Evolutionary conservation across 2,888 invertebrate species (phyloP).

Genomic region (Ornithoptera priamus): DNA sequence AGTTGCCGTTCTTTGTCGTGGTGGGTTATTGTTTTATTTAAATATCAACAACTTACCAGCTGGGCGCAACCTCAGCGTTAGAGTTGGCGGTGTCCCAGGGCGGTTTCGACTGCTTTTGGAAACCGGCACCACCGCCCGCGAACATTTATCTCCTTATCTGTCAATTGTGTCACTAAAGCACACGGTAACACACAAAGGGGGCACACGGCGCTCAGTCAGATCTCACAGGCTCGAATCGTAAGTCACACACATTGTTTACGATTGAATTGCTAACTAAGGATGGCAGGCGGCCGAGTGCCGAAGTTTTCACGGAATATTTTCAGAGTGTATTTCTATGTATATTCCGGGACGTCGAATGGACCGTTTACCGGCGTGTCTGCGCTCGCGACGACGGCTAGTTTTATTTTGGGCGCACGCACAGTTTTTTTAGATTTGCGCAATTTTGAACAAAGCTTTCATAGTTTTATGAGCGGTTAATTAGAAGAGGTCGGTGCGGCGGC

Average conservation of each 20-base stretch:
- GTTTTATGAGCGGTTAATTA: constrained; percentile 45
- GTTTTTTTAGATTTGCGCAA: constrained; percentile 51
- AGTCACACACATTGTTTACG: constrained; percentile 40
- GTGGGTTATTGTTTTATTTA: neutral
- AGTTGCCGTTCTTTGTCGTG: neutral
- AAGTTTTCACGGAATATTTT: constrained; percentile 45
- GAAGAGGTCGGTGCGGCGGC: constrained; percentile 26
- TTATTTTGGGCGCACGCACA: constrained; percentile 50
- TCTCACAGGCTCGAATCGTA: constrained; percentile 5
- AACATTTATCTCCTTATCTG: constrained; percentile 51
- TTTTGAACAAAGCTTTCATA: constrained; percentile 41
- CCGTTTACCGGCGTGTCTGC: constrained; percentile 45
- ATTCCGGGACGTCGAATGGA: constrained; percentile 46
- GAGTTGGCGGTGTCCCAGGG: constrained; percentile 61
- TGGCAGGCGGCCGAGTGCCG: constrained; percentile 36
- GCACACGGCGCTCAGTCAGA: constrained; percentile 23
- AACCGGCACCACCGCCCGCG: constrained; percentile 70
- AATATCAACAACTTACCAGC: constrained; percentile 50
- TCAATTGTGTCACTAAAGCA: constrained; percentile 31
- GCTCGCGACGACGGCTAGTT: constrained; percentile 45
- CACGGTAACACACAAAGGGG: constrained; percentile 29
- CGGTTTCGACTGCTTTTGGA: constrained; percentile 70
- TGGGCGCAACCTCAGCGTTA: constrained; percentile 52
- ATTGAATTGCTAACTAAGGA: constrained; percentile 28
- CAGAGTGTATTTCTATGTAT: constrained; percentile 44